Conservation (phyloP, 2,113 vertebrate species). For the Tonatia bakeri region DNA sequence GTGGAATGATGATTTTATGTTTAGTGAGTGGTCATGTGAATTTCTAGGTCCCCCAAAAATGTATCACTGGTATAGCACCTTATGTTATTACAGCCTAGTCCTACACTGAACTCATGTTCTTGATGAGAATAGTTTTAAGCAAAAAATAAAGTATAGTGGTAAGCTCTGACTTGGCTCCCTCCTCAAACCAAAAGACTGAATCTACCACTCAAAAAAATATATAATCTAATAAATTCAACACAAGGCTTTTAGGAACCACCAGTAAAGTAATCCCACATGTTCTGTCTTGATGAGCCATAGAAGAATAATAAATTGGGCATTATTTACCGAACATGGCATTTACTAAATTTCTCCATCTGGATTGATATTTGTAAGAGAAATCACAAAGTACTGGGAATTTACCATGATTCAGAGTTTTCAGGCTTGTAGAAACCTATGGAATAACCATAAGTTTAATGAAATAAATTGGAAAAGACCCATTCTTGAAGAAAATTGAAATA, state of each 20-base stretch:
- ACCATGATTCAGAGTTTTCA: slow-evolving; percentile 11
- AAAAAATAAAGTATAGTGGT: background rate
- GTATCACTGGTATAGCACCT: slow-evolving; percentile 40
- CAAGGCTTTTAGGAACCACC: background rate
- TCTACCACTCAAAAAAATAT: slow-evolving; percentile 8
- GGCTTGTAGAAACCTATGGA: background rate
- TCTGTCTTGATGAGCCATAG: background rate
- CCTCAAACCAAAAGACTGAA: background rate
- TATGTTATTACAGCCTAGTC: slow-evolving; percentile 40
- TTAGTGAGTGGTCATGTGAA: slow-evolving; percentile 73
- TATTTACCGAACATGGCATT: slow-evolving; percentile 12
- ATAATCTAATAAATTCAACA: background rate
- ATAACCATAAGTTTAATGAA: slow-evolving; percentile 26
- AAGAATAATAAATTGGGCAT: background rate
- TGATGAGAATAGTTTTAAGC: slow-evolving; percentile 23
- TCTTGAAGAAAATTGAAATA: slow-evolving; percentile 38
- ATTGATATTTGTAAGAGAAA: slow-evolving; percentile 35
- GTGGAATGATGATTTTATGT: slow-evolving; percentile 79
- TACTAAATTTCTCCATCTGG: background rate
- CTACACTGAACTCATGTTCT: slow-evolving; percentile 44
- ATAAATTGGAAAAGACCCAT: slow-evolving; percentile 27
- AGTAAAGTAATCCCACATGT: background rate
- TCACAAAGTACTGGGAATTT: background rate
- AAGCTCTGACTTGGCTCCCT: slow-evolving; percentile 36
- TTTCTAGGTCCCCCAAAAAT: slow-evolving; percentile 56